These are phyloP conservation scores for Saccostrea echinata DNA, from an alignment of 1,140 invertebrate species.

Conservation along the genomic window DNA sequence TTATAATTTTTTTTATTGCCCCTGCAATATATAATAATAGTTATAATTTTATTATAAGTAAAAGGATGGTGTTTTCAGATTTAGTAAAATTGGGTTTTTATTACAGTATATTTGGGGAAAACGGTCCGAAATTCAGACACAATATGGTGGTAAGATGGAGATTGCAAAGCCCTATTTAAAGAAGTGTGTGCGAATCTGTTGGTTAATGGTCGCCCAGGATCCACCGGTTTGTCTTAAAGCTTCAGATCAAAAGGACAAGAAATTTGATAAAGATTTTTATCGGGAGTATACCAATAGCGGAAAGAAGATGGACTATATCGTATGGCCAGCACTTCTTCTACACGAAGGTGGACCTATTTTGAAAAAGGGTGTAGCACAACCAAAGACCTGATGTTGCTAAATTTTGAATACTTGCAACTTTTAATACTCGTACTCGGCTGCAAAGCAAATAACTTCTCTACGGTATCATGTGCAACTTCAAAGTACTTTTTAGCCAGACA, in stretches of 20 bases:
- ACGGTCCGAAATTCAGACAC: background rate
- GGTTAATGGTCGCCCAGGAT: slow-evolving; percentile 10
- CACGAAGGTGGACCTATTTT: slow-evolving; percentile 53
- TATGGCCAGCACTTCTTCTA: slow-evolving; percentile 55
- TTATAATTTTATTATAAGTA: background rate
- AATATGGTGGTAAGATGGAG: background rate
- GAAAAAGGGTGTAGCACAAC: slow-evolving; percentile 54
- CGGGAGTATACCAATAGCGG: slow-evolving; percentile 44
- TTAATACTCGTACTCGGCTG: no score
- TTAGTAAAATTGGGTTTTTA: background rate
- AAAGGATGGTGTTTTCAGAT: background rate
- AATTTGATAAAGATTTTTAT: slow-evolving; percentile 1
- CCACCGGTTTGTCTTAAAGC: background rate
- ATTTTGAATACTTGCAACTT: background rate
- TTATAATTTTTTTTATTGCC: background rate
- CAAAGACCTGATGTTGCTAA: background rate
- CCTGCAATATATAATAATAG: no score
- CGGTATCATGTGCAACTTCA: no score
- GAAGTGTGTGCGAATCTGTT: background rate
- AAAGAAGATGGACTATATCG: slow-evolving; percentile 36
- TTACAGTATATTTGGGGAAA: background rate
- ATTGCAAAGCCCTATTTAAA: background rate
- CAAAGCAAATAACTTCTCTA: no score
- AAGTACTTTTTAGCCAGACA: no score
- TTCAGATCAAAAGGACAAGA: background rate